Percentiles rank a stretch among this genome's conserved stretches.
These are phyloP conservation scores for Falco concolor DNA, from an alignment of 2,797 vertebrate genomes.

Conservation along the genomic window DNA sequence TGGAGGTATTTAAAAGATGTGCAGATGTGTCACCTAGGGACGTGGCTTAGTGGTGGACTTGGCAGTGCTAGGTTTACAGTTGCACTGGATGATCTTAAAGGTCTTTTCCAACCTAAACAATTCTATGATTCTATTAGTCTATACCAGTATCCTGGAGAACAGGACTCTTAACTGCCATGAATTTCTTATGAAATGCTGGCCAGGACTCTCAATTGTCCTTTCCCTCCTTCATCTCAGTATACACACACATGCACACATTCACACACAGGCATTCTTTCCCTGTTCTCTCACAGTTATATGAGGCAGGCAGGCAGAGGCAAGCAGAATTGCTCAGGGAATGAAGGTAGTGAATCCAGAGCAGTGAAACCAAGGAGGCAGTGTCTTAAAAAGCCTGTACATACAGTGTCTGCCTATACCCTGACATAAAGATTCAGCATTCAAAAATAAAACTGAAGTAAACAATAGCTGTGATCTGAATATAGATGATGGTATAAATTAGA, in stretches of 20 bases:
- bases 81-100: no score
- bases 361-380: not conserved
- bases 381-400: not conserved
- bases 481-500: not conserved
- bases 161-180: not conserved
- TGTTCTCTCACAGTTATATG: not conserved
- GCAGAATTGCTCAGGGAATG: not conserved
- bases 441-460: not conserved
- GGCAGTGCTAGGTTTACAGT: not conserved
- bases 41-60: no score
- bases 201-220: not conserved
- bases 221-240: not conserved
- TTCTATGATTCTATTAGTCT: not conserved
- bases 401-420: not conserved
- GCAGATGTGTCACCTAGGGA: no score
- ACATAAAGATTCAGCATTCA: not conserved
- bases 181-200: not conserved
- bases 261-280: not conserved
- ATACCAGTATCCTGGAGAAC: not conserved
- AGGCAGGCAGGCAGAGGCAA: not conserved
- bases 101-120: not conserved
- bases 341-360: not conserved
- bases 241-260: no score
- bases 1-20: no score
- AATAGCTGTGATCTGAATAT: not conserved